Evolutionary conservation across 2,888 invertebrate species (phyloP).

Genomic region (Caenorhabditis virilis): DNA sequence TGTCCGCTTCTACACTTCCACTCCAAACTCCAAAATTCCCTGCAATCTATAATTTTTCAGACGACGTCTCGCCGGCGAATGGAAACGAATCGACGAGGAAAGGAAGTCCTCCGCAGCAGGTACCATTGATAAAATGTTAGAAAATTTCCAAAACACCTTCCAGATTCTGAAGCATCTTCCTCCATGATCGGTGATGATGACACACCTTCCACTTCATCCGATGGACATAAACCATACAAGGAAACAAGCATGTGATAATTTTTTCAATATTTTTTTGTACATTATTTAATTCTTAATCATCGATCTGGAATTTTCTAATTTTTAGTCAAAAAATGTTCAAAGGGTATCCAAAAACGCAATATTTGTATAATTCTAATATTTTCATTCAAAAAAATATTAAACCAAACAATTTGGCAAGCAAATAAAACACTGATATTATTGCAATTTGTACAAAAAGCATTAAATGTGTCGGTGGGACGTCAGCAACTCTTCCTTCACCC

Average conservation of each 20-base stretch:
- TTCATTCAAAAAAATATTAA: background rate
- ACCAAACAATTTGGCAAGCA: background rate
- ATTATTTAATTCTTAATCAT: no score
- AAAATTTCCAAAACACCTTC: background rate
- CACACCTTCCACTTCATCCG: conserved; percentile 32
- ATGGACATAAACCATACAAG: conserved; percentile 28
- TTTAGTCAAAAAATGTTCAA: no score
- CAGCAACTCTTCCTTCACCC: background rate
- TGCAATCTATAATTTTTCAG: conserved; percentile 24
- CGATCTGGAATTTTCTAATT: no score
- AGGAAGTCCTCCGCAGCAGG: conserved; percentile 25
- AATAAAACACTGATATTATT: background rate
- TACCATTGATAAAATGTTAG: background rate
- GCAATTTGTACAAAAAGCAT: background rate
- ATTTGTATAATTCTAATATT: background rate
- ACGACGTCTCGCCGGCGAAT: conserved; percentile 29
- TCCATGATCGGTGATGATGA: conserved; percentile 31
- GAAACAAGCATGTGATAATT: conserved; percentile 42
- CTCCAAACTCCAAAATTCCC: no score
- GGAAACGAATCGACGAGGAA: conserved; percentile 40
- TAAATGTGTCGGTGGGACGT: background rate
- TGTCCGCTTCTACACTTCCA: no score
- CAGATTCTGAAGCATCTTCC: conserved; percentile 30
- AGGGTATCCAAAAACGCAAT: background rate
- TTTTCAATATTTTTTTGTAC: no score